These are phyloP conservation scores for Pithys albifrons DNA, from an alignment of 2,113 vertebrate genomes.

Conservation along the genomic window DNA sequence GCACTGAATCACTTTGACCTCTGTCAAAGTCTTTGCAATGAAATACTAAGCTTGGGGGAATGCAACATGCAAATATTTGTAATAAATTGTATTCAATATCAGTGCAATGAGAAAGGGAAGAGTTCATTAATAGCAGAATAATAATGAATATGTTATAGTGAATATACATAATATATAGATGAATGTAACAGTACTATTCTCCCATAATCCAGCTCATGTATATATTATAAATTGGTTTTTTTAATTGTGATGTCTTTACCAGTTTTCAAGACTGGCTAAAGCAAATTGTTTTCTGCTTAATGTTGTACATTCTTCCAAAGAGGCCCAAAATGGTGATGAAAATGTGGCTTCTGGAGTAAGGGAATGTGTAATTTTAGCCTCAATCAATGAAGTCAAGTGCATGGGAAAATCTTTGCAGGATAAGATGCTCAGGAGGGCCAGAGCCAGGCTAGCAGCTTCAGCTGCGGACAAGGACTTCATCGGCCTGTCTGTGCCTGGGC, in stretches of 20 bases:
- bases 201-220: fast-evolving
- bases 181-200: background rate
- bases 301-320: fast-evolving
- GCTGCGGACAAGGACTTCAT: background rate
- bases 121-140: background rate
- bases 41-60: background rate
- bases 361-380: background rate
- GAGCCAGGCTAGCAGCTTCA: background rate
- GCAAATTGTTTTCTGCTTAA: background rate
- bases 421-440: fast-evolving
- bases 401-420: background rate
- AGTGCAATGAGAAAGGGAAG: background rate
- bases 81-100: background rate
- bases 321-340: background rate
- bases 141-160: background rate
- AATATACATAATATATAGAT: background rate
- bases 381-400: fast-evolving
- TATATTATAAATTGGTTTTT: background rate
- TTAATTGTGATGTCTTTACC: background rate
- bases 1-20: background rate
- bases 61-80: background rate
- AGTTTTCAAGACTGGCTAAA: background rate
- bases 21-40: background rate
- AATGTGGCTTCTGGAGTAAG: fast-evolving
- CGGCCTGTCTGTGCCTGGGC: background rate